phyloP scores from a whole-genome alignment of 1,140 invertebrate genomes.

The Drosophila punjabiensis region DNA sequence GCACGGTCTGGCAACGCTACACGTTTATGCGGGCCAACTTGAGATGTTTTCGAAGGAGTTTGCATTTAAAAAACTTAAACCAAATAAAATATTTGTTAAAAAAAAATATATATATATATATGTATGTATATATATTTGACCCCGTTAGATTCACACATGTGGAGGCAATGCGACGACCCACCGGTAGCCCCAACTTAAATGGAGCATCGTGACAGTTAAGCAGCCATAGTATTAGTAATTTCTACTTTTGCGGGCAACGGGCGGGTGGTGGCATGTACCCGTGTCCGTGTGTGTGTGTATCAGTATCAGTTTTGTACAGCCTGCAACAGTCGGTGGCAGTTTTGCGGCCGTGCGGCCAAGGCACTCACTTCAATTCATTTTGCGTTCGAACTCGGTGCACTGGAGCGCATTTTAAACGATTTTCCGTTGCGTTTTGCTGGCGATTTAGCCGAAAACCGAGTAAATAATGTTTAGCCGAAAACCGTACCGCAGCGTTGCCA shows the following conservation, averaged over 20 bases:
- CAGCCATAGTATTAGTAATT: slow-evolving; percentile 45
- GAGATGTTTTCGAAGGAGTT: slow-evolving; percentile 1
- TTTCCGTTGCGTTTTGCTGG: slow-evolving; percentile 46
- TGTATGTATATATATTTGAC: background rate
- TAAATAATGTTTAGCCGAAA: slow-evolving; percentile 27
- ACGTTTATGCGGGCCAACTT: slow-evolving; percentile 11
- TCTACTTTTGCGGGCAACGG: slow-evolving; percentile 27
- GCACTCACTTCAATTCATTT: slow-evolving; percentile 78
- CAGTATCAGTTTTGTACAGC: slow-evolving; percentile 66
- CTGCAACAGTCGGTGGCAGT: slow-evolving; percentile 53
- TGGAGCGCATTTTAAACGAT: slow-evolving; percentile 64
- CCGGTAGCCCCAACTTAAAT: background rate
- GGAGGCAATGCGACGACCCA: background rate
- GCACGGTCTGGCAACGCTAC: background rate
- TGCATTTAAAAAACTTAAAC: background rate
- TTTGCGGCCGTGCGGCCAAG: slow-evolving; percentile 39
- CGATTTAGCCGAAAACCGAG: slow-evolving; percentile 60
- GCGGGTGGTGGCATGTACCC: slow-evolving; percentile 36
- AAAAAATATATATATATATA: background rate
- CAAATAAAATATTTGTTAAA: background rate
- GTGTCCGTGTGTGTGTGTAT: slow-evolving; percentile 37
- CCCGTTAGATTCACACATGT: too few relatives aligned
- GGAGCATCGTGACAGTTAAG: slow-evolving; percentile 29
- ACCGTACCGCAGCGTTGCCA: too few relatives aligned
- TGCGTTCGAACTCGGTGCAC: slow-evolving; percentile 59